Conservation (phyloP, 2,888 invertebrate species). For the Abrostola triplasia region DNA sequence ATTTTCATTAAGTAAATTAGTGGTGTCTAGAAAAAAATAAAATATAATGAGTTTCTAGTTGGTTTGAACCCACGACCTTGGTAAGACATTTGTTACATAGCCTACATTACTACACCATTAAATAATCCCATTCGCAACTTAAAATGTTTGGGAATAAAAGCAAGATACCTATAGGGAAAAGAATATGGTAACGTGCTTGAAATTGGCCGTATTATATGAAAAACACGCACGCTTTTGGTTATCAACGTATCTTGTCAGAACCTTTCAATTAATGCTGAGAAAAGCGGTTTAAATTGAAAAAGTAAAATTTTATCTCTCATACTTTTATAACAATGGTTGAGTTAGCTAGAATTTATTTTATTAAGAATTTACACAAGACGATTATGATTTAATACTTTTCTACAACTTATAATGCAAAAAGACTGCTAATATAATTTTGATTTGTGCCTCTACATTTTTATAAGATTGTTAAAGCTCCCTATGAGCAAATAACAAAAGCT, state of each 20-base stretch:
- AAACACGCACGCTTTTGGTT: conserved; percentile 81
- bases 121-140: conserved; percentile 10
- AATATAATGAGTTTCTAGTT: no score
- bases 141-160: conserved; percentile 34
- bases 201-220: conserved; percentile 79
- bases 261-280: conserved; percentile 75
- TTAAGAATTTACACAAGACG: not conserved
- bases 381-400: not conserved
- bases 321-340: conserved; percentile 41
- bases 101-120: conserved; percentile 1
- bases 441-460: no score
- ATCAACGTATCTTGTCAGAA: conserved; percentile 75
- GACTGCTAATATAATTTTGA: no score
- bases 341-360: conserved; percentile 13
- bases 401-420: not conserved
- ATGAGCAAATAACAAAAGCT: not conserved
- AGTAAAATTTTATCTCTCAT: conserved; percentile 53
- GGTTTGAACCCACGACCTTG: no score
- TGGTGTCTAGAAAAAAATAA: no score
- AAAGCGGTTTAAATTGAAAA: conserved; percentile 68
- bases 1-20: no score
- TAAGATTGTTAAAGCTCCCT: no score
- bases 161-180: conserved; percentile 41
- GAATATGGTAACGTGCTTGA: conserved; percentile 50
- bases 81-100: not conserved